Evolutionary conservation across 2,797 vertebrate species (phyloP).

Genomic region (Melanotaenia boesemani): DNA sequence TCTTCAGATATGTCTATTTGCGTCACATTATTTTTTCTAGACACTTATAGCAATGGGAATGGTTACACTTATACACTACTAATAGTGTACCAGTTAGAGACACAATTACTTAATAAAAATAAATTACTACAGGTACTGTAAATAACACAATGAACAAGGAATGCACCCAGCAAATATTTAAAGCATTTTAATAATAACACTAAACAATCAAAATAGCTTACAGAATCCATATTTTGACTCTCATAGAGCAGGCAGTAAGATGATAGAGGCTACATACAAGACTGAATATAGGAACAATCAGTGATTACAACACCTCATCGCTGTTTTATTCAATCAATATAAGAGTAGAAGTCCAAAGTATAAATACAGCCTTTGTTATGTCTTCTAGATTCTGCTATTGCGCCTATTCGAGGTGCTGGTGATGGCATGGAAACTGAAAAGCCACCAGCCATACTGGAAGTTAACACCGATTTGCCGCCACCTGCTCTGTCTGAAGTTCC

Average conservation of each 20-base stretch:
- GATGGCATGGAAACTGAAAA: slow-evolving; percentile 98
- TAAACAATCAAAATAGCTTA: background rate
- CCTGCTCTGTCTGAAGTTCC: slow-evolving; percentile 44
- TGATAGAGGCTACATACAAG: background rate
- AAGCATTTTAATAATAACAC: background rate
- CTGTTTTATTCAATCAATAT: background rate
- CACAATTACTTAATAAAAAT: no score
- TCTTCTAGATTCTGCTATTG: slow-evolving; percentile 63
- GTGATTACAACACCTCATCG: background rate
- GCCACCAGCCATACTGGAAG: slow-evolving; percentile 78
- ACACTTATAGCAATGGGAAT: no score
- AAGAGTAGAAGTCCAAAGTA: background rate
- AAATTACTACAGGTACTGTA: background rate
- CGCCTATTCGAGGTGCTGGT: slow-evolving; percentile 90
- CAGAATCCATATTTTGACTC: background rate
- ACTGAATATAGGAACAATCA: background rate
- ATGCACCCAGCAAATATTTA: background rate
- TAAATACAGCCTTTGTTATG: background rate
- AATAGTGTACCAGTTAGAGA: no score
- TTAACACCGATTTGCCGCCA: slow-evolving; percentile 51
- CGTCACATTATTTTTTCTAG: no score
- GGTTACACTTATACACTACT: no score
- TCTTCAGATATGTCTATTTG: no score
- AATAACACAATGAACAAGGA: background rate
- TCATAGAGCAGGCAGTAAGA: background rate